Evolutionary conservation across 2,797 vertebrate species (phyloP).

Genomic region (Harpagifer antarcticus): DNA sequence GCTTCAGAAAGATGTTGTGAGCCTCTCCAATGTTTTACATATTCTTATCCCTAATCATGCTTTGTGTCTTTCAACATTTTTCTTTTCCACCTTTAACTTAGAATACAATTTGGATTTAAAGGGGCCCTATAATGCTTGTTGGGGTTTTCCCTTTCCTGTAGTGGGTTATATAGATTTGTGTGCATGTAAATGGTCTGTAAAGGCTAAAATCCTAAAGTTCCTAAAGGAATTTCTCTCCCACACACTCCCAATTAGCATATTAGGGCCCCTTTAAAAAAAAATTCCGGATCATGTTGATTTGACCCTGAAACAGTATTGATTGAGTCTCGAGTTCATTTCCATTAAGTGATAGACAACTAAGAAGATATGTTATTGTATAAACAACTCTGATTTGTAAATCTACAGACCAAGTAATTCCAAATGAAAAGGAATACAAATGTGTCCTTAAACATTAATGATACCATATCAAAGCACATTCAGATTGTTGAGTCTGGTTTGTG

Average conservation of each 20-base stretch:
- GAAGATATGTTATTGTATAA: neutral
- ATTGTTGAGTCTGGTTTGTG: neutral
- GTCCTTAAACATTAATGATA: neutral
- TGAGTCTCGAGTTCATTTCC: neutral
- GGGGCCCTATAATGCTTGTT: too few relatives aligned
- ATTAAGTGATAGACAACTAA: neutral
- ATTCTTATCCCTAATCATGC: neutral
- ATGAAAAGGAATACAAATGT: neutral
- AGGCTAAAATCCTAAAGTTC: too few relatives aligned
- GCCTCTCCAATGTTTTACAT: neutral
- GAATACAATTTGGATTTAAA: neutral
- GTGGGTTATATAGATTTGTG: too few relatives aligned
- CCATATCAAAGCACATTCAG: neutral
- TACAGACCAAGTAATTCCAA: neutral
- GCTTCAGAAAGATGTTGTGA: neutral
- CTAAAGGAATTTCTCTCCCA: too few relatives aligned
- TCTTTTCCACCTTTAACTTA: neutral
- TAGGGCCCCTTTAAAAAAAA: neutral
- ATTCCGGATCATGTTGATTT: neutral
- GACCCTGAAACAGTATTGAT: neutral
- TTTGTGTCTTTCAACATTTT: neutral
- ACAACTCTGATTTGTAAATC: neutral
- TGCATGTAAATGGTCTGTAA: too few relatives aligned
- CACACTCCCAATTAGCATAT: too few relatives aligned
- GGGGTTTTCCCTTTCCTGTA: too few relatives aligned